These are phyloP conservation scores for Sapajus apella DNA, from an alignment of 2,113 vertebrate genomes.

Conservation along the genomic window DNA sequence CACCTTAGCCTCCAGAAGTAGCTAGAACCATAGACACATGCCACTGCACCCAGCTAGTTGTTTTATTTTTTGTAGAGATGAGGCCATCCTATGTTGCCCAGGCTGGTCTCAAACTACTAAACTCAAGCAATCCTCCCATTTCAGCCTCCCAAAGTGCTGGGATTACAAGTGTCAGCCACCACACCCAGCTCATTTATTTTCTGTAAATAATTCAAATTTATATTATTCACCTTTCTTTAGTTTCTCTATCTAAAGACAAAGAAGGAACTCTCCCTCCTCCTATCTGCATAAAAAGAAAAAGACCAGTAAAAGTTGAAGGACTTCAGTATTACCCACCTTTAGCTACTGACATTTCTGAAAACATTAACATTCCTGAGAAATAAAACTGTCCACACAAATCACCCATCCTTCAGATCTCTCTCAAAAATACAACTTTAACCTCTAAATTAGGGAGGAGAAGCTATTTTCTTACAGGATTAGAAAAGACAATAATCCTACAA, in stretches of 20 bases:
- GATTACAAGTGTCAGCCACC: no score
- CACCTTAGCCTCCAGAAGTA: no score
- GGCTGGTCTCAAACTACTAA: no score
- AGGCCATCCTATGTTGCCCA: no score
- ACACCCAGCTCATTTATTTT: neutral
- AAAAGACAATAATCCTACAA: neutral
- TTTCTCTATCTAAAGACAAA: slow-evolving; percentile 18
- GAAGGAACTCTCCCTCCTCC: neutral
- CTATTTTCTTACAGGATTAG: neutral
- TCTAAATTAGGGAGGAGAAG: neutral
- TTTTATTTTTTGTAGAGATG: no score
- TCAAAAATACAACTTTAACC: slow-evolving; percentile 1
- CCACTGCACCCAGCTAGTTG: no score
- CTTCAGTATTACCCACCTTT: neutral
- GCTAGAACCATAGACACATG: no score
- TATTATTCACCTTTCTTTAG: neutral
- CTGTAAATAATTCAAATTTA: slow-evolving; percentile 35
- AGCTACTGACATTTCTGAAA: slow-evolving; percentile 16
- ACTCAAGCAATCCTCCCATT: no score
- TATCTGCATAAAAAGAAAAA: neutral
- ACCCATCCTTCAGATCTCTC: neutral
- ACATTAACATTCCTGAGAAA: neutral
- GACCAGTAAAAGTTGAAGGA: neutral
- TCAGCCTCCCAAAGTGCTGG: no score
- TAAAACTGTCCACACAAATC: slow-evolving; percentile 13